Base-by-base conservation (phyloP, 2,797 vertebrate genomes). In the Heterohyrax brucei region DNA sequence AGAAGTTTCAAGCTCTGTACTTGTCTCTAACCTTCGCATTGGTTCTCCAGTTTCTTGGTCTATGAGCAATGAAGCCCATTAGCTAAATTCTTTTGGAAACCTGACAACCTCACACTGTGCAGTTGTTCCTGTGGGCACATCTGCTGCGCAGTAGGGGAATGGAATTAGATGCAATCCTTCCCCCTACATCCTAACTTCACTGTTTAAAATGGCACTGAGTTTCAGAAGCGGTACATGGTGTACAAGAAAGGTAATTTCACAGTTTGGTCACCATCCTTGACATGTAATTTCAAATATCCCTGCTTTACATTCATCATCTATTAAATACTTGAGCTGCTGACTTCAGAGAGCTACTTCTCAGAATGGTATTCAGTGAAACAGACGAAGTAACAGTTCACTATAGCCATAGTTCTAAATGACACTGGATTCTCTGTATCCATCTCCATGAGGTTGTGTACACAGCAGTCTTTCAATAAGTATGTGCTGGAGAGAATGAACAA, bases 71-170 rank as follows among this genome's bases (percentile, higher is more conserved):
- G 97, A 98, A 96, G 96, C 95, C 95, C 96, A 98, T 98, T 98
- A 97, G 93, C 96, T 95, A 96, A 97, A 97, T 97, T 97, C 96
- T 96, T 97, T 81, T 94, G 95, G 97, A 97, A 97, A 94, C 94
- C 87, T 95, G 94, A 96, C 97, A 97, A 28, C 44, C 64, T 95
- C 80, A 90, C 68, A 87, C 89, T 83, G 95, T 10, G 94, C 91
- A 22, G 79, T 96, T 85, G 95, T 88, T 97, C 95, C 96, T 93
- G 62, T 82, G 96, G 93, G 97, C 94, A 95, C 94, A 97, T 94
- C 95, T 97, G 95, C 93, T 33, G 72, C 93, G 53, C 93, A 80
- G 91, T 21, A 59, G 95, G 95, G 53, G 91, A 75, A 62, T 3
- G 62, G 79, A 85, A 96, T 80, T 93, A 44, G 81, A 94, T 70